phyloP scores from a whole-genome alignment of 2,888 invertebrate genomes.

The Cheilosia pagana region DNA sequence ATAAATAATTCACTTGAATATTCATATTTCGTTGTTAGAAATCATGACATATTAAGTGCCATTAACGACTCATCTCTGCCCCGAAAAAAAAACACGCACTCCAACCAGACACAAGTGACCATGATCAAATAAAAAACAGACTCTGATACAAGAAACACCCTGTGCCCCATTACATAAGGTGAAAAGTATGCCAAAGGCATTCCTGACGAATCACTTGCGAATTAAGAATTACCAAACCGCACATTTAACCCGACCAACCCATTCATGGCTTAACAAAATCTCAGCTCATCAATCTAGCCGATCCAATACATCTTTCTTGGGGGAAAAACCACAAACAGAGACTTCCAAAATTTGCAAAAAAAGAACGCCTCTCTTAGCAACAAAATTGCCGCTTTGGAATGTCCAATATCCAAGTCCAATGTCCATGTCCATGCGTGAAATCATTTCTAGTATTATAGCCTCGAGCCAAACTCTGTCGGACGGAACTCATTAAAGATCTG shows the following conservation, averaged over 20 bases:
- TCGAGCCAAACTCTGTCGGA: constrained; percentile 39
- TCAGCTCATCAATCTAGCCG: constrained; percentile 42
- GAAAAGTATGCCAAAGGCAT: constrained; percentile 2
- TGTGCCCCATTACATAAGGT: background rate
- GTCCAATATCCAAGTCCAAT: too few species aligned
- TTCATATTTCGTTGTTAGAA: too few species aligned
- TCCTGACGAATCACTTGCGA: background rate
- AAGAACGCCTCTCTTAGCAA: constrained; percentile 48
- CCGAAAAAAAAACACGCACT: too few species aligned
- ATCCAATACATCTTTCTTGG: constrained; percentile 31
- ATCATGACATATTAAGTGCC: too few species aligned
- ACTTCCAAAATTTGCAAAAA: too few species aligned
- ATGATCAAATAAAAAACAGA: too few species aligned
- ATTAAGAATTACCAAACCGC: constrained; percentile 2
- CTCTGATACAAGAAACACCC: background rate
- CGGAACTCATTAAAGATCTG: constrained; percentile 57
- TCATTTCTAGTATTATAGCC: constrained; percentile 21
- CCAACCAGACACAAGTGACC: too few species aligned
- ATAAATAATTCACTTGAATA: too few species aligned
- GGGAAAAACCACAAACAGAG: constrained; percentile 5
- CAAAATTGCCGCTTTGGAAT: constrained; percentile 26
- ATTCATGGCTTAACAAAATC: constrained; percentile 45
- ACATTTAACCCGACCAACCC: constrained; percentile 31
- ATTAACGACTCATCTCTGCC: too few species aligned
- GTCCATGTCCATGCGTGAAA: constrained; percentile 14